Percentiles rank a stretch among this genome's conserved stretches.
Conservation (phyloP, 2,113 vertebrate species). For the Sterrhoptilus dennistouni region DNA sequence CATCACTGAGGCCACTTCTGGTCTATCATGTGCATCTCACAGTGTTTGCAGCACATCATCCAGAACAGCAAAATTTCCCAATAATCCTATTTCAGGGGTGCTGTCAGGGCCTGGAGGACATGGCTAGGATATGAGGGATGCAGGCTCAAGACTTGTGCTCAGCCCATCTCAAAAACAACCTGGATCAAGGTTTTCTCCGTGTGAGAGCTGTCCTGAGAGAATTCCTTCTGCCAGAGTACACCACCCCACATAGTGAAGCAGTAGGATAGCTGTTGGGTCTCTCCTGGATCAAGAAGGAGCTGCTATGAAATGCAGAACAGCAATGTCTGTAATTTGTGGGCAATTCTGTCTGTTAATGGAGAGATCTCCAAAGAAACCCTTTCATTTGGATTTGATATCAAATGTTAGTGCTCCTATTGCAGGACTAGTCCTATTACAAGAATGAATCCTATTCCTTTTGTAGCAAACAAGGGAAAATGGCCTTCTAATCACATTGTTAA, state of each 20-base stretch:
- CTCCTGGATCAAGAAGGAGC: not conserved
- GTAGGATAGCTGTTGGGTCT: not conserved
- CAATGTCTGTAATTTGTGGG: not conserved
- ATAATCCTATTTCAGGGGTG: not conserved
- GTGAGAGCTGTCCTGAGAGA: not conserved
- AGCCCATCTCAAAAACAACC: not conserved
- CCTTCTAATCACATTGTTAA: not conserved
- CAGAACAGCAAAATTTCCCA: not conserved
- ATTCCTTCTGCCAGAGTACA: not conserved
- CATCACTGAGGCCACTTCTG: not conserved
- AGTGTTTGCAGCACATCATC: not conserved
- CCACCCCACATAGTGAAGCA: not conserved
- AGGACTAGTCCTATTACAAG: not conserved
- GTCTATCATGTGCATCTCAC: not conserved
- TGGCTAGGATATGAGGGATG: not conserved
- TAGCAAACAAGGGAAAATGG: not conserved
- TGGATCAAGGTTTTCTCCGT: not conserved
- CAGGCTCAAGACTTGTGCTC: accelerated
- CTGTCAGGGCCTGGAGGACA: not conserved
- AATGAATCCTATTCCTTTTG: not conserved
- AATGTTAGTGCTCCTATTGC: not conserved
- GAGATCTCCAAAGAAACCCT: not conserved
- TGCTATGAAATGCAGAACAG: not conserved
- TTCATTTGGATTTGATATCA: not conserved
- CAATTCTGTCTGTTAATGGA: not conserved